These are phyloP conservation scores for Fulmarus glacialis DNA, from an alignment of 2,113 vertebrate species.

Conservation along the genomic window DNA sequence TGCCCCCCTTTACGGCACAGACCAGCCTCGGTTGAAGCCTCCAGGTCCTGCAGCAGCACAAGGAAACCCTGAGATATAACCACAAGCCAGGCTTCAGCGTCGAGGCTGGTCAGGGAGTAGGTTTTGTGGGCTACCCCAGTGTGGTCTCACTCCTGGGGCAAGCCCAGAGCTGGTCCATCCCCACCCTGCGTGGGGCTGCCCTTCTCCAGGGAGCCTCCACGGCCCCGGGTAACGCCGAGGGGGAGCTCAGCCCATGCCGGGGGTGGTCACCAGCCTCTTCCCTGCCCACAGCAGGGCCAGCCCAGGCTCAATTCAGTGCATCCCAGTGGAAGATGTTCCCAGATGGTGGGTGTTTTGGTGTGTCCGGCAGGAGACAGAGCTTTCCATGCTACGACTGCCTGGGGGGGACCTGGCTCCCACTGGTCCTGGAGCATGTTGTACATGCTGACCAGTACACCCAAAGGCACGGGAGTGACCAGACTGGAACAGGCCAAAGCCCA, in stretches of 20 bases:
- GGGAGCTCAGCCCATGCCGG: not conserved
- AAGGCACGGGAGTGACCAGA: no score
- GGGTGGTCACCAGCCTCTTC: not conserved
- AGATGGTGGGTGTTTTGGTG: not conserved
- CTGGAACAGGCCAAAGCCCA: accelerated
- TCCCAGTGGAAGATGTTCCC: not conserved
- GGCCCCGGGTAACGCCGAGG: accelerated
- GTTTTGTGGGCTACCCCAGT: not conserved
- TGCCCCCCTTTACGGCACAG: not conserved
- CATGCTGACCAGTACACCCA: not conserved
- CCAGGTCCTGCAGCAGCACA: not conserved
- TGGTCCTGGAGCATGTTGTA: accelerated
- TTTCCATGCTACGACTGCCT: not conserved
- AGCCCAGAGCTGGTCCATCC: not conserved
- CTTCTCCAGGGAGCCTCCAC: not conserved
- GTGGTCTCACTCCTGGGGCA: not conserved
- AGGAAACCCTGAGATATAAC: accelerated
- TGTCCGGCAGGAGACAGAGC: not conserved
- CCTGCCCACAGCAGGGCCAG: not conserved
- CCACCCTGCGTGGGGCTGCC: not conserved
- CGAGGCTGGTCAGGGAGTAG: not conserved
- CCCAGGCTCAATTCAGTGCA: accelerated
- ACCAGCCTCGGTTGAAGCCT: not conserved
- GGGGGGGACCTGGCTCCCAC: no score
- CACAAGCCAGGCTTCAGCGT: accelerated